Evolutionary conservation across 2,113 vertebrate genomes (phyloP), one percentile per base, ranked within the genome.

Genomic region (Arothron firmamentum): DNA sequence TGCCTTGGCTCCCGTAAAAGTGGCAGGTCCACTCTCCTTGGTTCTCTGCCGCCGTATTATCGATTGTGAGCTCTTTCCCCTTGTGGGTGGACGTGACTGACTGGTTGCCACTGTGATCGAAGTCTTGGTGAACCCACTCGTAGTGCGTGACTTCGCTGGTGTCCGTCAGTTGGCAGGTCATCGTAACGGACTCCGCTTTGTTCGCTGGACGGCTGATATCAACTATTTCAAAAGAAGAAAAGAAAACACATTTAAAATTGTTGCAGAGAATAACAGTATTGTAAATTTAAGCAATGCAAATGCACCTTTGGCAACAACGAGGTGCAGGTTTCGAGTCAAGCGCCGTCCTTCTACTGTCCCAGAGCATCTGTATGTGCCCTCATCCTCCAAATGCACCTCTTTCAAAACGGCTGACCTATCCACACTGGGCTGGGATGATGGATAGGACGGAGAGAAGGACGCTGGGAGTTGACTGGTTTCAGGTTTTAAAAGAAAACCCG

Each of bases 151-250:
- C 67, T 7, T 85, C 69, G 0, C 65, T 85, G 0, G 67, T 6
- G 61, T 87, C 51, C 4, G 68, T 85, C 56, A 90, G 78, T 1
- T 85, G 58, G 67, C 91, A 92, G 51, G 78, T 88, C 75, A 92
- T 72, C 1, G 20, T 72, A 18, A 67, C 5, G 0, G 72, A 57
- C 38, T 5, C 41, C 15, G 47, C 55, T 50, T 63, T 75, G 34
- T 65, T 53, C 14, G 67, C 59, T 0, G 9, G 21, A 19, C 38
- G 1, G n/a, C 48, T 60, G 20, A 62, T 74, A 4, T 59, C 59
- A 42, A 91, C 91, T 92, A 63, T n/a, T 19, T 59, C 17, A 59
- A 28, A 67, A 57, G 59, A 11, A 52, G 15, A 21, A 31, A 15
- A 13, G 1, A 68, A 19, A 4, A 62, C 45, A 5, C 13, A 16